Evolutionary conservation across 2,888 invertebrate species (phyloP), one percentile per base, ranked within the genome.

Genomic region (Marronus borbonicus): DNA sequence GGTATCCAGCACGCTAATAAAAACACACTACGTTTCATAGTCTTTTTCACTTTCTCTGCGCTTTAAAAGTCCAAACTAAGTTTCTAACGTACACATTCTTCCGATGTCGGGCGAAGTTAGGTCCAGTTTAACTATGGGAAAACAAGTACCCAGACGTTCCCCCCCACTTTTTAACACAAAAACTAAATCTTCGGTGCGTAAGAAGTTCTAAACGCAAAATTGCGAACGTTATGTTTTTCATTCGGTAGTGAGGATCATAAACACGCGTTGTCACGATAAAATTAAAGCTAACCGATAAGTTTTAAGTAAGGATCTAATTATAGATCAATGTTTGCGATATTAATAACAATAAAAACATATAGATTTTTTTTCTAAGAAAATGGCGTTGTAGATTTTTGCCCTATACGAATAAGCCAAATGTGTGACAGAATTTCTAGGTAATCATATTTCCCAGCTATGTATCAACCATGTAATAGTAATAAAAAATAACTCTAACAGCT

Each of bases 131-230:
- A 50, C 68, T 68, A 49, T 44, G 50, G 68, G 14, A 49, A 68
- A 68, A 68, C 68, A 68, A 68, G 68, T 49, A 49, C 68, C 20
- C 50, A 12, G 68, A 24, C 17, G 50, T 55, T 55, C n/a, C 39
- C 60, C 72, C 60, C 72, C 72, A 72, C 72, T 72, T 72, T 72
- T 72, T n/a, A 58, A 60, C 36, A 39, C 58, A 72, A 72, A 60
- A 72, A 72, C 39, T 60, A 72, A 12, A 17, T 60, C 60, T 60
- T 72, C 58, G 12, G 10, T 17, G 72, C 58, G 58, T 58, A n/a
- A n/a, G n/a, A 36, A 39, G 36, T 60, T 58, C 20, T 12, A 10
- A 58, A 36, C 20, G 20, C 60, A 60, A 12, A 24, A 60, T 24
- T 24, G 3, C 12, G 14, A 24, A 28, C 60, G 60, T 20, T 60